Conservation (phyloP, 2,888 invertebrate genomes). For the Pheosia tremula region DNA sequence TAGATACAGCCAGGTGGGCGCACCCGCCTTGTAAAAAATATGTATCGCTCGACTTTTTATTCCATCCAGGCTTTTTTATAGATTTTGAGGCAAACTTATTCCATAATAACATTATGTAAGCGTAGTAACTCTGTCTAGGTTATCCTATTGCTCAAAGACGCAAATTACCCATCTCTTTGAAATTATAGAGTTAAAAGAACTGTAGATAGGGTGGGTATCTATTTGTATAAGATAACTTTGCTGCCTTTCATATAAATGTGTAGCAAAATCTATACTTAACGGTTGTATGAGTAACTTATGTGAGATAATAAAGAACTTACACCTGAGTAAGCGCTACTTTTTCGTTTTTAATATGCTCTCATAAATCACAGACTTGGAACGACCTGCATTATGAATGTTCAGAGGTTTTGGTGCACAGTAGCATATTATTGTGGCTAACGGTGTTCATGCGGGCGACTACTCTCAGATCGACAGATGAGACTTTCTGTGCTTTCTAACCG, state of each 20-base stretch:
- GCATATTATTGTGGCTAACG: slow-evolving; percentile 45
- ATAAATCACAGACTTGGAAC: background rate
- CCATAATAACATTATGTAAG: background rate
- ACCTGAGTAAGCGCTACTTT: background rate
- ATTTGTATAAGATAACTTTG: too few relatives aligned
- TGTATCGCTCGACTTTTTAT: slow-evolving; percentile 33
- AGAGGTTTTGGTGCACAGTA: slow-evolving; percentile 23
- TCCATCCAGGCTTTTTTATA: slow-evolving; percentile 1
- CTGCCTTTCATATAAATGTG: too few relatives aligned
- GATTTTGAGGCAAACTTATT: background rate
- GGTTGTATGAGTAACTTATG: too few relatives aligned
- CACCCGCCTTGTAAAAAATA: slow-evolving; percentile 42
- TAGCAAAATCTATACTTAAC: too few relatives aligned
- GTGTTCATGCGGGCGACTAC: slow-evolving; percentile 46
- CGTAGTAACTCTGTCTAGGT: background rate
- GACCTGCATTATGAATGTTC: background rate
- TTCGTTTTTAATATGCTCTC: background rate
- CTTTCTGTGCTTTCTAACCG: slow-evolving; percentile 73
- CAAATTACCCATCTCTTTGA: too few relatives aligned
- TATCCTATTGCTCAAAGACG: too few relatives aligned
- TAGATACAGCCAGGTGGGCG: slow-evolving; percentile 59
- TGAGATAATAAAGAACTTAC: too few relatives aligned
- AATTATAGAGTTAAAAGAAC: too few relatives aligned
- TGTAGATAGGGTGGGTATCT: too few relatives aligned
- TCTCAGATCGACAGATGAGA: slow-evolving; percentile 70